Percentiles rank a stretch among this genome's conserved stretches.
phyloP scores from a whole-genome alignment of 2,113 vertebrate species.

The Alligator mississippiensis region DNA sequence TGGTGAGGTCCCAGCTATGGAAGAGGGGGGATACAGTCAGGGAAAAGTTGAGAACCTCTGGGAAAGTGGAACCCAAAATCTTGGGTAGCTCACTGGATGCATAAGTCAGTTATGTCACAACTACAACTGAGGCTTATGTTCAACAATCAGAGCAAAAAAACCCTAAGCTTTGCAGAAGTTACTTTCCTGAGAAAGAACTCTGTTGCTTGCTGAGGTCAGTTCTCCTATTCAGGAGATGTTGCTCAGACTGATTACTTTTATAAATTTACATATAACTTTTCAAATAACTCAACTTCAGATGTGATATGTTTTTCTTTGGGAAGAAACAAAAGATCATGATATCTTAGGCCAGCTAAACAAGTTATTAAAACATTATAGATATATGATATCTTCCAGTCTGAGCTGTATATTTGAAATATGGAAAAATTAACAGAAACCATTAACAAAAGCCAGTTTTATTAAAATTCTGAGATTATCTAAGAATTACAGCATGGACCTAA shows the following conservation, averaged over 20 bases:
- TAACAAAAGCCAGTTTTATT: fast-evolving
- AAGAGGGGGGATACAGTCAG: not conserved
- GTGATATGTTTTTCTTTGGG: not conserved
- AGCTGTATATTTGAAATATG: not conserved
- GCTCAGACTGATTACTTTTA: not conserved
- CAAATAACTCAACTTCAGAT: not conserved
- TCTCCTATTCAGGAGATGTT: not conserved
- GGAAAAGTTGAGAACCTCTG: fast-evolving
- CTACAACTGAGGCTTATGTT: not conserved
- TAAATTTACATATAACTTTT: fast-evolving
- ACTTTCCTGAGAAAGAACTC: not conserved
- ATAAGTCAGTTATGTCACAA: fast-evolving
- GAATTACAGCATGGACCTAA: too few species aligned
- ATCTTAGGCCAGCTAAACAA: not conserved
- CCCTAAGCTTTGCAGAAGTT: not conserved
- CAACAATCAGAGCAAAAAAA: too few species aligned
- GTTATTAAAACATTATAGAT: not conserved
- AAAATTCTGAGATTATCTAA: fast-evolving
- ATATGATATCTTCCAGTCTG: not conserved
- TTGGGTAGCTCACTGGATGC: too few species aligned
- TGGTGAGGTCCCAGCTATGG: not conserved
- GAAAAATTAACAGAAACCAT: not conserved
- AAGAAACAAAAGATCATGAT: fast-evolving
- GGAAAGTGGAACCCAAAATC: fast-evolving
- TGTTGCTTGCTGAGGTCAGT: fast-evolving